These are phyloP conservation scores for Aspiorhynchus laticeps DNA, from an alignment of 2,113 vertebrate genomes.

Conservation along the genomic window DNA sequence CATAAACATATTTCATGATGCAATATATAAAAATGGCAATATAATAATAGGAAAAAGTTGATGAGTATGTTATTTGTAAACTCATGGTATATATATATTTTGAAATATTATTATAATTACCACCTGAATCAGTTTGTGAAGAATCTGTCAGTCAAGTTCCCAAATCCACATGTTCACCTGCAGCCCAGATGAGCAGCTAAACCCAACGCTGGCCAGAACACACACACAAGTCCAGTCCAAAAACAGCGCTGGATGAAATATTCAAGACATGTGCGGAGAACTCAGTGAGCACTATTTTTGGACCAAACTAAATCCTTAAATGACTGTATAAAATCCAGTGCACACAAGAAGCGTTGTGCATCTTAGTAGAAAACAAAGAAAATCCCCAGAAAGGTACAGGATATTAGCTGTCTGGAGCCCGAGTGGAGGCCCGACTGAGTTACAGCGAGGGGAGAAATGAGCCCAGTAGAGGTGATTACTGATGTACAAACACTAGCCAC, in stretches of 20 bases:
- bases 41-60: neutral
- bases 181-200: neutral
- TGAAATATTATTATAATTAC: neutral
- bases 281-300: neutral
- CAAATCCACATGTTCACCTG: constrained; percentile 33
- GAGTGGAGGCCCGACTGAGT: neutral
- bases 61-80: neutral
- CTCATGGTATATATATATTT: neutral
- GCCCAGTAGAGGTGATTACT: constrained; percentile 1
- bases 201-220: neutral
- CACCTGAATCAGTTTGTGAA: constrained; percentile 7
- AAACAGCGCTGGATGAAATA: constrained; percentile 12
- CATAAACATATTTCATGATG: no score
- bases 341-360: neutral
- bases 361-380: neutral
- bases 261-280: constrained; percentile 36
- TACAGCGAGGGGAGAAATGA: constrained; percentile 10
- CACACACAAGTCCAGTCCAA: neutral
- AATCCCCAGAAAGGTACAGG: neutral
- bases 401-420: neutral
- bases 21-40: neutral
- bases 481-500: constrained; percentile 38
- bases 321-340: neutral
- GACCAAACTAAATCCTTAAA: neutral
- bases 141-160: constrained; percentile 25